A percentile compares a stretch with the other conserved stretches of the same genome.
These are phyloP conservation scores for Paratrypauchen microcephalus DNA, from an alignment of 2,797 vertebrate genomes.

Conservation along the genomic window DNA sequence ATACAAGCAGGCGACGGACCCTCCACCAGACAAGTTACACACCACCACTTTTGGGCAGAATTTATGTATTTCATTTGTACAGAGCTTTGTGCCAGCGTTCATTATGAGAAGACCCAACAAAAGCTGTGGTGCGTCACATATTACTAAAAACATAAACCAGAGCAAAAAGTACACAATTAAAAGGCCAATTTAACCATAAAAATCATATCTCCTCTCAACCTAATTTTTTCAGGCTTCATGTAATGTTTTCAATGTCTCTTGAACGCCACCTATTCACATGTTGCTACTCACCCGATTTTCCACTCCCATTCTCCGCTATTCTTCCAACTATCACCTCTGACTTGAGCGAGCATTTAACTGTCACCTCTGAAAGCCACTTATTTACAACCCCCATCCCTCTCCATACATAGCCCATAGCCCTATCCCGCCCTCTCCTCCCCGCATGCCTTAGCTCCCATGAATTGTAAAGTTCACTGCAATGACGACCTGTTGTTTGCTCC, in stretches of 20 bases:
- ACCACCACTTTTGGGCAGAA: too few species aligned
- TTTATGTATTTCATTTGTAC: too few species aligned
- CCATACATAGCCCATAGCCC: slow-evolving; percentile 14
- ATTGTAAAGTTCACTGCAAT: slow-evolving; percentile 38
- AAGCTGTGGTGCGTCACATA: too few species aligned
- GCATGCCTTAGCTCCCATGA: slow-evolving; percentile 27
- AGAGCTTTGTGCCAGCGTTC: too few species aligned
- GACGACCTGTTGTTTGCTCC: slow-evolving; percentile 55
- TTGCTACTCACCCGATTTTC: slow-evolving; percentile 18
- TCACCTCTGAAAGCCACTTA: slow-evolving; percentile 58
- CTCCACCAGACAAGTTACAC: too few species aligned
- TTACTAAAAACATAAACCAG: too few species aligned
- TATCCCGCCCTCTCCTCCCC: slow-evolving; percentile 12
- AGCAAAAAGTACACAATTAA: background rate
- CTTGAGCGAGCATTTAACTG: slow-evolving; percentile 60
- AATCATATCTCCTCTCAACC: background rate
- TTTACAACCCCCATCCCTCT: slow-evolving; percentile 41
- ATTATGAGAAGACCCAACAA: too few species aligned
- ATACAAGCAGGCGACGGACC: too few species aligned
- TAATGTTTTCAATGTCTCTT: background rate
- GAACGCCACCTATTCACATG: slow-evolving; percentile 19
- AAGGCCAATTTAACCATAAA: background rate
- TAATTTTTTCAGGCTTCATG: background rate
- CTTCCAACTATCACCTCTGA: slow-evolving; percentile 45
- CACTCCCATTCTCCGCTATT: slow-evolving; percentile 14